Evolutionary conservation across 2,797 vertebrate genomes (phyloP).

Genomic region (Momotus momota): DNA sequence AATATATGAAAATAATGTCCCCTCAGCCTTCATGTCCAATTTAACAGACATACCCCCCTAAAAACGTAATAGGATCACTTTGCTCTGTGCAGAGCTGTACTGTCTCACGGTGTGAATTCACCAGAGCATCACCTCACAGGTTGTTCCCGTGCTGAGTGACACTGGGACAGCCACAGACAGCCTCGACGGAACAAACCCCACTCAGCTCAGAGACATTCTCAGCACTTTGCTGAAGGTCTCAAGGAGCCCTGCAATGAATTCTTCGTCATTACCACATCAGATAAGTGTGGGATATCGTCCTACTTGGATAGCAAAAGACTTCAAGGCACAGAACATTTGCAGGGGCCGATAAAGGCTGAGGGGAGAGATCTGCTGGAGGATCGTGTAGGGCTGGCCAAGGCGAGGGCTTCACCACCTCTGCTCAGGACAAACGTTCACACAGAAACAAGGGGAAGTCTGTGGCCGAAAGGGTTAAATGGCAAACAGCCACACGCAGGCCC

Average conservation of each 20-base stretch:
- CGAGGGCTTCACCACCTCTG: background rate
- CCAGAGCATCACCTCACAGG: background rate
- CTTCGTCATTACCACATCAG: background rate
- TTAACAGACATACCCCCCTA: background rate
- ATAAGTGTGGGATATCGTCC: background rate
- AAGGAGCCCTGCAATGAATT: background rate
- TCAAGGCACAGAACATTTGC: background rate
- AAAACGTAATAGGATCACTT: background rate
- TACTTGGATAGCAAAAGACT: background rate
- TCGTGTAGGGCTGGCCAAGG: background rate
- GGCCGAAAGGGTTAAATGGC: conserved; percentile 48
- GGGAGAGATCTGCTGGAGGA: background rate
- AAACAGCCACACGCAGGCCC: background rate
- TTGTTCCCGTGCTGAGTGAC: background rate
- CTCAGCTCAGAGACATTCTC: background rate
- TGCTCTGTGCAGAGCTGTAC: background rate
- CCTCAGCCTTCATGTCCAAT: background rate
- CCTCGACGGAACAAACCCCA: accelerated
- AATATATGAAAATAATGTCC: background rate
- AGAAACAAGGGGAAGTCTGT: conserved; percentile 21
- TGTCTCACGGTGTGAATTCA: background rate
- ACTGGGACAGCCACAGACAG: background rate
- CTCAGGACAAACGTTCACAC: background rate
- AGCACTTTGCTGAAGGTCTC: background rate
- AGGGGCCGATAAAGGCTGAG: background rate